Base-by-base conservation (phyloP, 2,113 vertebrate species). In the Pontoporia blainvillei region DNA sequence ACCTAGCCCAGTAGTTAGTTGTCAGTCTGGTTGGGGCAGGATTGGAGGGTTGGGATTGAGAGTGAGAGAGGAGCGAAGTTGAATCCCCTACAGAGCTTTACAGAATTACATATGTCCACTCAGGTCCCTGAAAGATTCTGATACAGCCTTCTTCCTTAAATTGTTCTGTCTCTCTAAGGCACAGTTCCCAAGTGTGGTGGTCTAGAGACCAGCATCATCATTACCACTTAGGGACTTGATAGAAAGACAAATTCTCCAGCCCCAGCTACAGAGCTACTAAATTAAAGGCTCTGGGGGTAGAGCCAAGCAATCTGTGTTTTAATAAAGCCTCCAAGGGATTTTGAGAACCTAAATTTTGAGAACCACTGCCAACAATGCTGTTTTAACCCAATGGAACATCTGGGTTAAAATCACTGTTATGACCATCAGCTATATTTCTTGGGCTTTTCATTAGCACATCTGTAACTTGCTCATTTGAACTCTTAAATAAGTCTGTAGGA, bases 291-390 rank as follows among this genome's bases (percentile, higher is more conserved):
- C 29, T 61, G 13, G 14, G 14, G 13, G 39, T 52, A 23, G 34
- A 5, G 49, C 15, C 23, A 67, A 27, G 34, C 46, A 71, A 57
- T 29, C 10, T 36, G n/a, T 54, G 64, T 36, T 54, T 69, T 71
- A 39, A 54, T n/a, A 27, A 29, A 6, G 25, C 5, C 17, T 49
- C 1, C 10, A 64, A 3, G 2, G 61, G 1, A 34, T 5, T 36
- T 44, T 44, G 31, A 52, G 46, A 57, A 79, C 20, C 31, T 62
- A 46, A 86, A 36, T 8, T 46, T 54, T 66, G 27, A 67, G 20
- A 49, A 52, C 8, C 36, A 49, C 29, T 34, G 8, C 9, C 3
- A 52, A 59, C 8, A 54, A n/a, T 62, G 76, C 21, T 73, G 23
- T 57, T 89, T 81, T 34, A 27, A 36, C 5, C 29, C 29, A 34